Base-by-base conservation (phyloP, 64 coral and sea anemone species). In the Acropora yongei region DNA sequence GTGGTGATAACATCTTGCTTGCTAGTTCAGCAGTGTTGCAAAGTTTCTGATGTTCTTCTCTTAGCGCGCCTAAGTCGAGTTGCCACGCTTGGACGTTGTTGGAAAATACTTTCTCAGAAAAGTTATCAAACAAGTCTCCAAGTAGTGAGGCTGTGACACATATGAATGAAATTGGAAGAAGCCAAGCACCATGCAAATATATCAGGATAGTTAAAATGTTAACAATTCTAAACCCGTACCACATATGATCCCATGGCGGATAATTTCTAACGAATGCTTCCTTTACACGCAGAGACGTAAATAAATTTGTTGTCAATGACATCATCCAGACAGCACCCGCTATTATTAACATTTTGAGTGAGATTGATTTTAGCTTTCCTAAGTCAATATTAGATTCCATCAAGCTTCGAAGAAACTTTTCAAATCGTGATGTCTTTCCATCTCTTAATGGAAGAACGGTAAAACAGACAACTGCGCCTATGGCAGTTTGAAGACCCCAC, bases 381-480 rank as follows among this genome's bases (percentile, higher is more conserved):
- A 76, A 76, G 13, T 76, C 74, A 76, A 20, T 12, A 8, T 76
- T 76, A 13, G 8, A 76, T 9, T 76, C 74, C 41, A 76, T 44
- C 30, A 76, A 76, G 40, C 11, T 78, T 78, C 3, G 75, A 44
- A 80, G 8, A 13, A 80, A 80, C 50, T 41, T 80, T 58, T 80
- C 51, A 13, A 80, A 80, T 10, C 78, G 78, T 0, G 51, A 82
- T 57, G 58, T 7, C 40, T 44, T 82, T 11, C 13, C 11, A 14
- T 61, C 53, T 16, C 1, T 44, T 7, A 82, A 5, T 6, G 53
- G 79, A 5, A 82, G 40, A 0, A 65, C 30, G 20, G 55, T 4
- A n/a, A 82, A 43, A 57, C 79, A 63, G 2, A 82, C 30, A 4
- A 40, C 65, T 43, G 20, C 79, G 40, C 30, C 65, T 9, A 82